Evolutionary conservation across 2,797 vertebrate genomes (phyloP), one percentile per base, ranked within the genome.

Genomic region (Percopsis omiscomaycus): DNA sequence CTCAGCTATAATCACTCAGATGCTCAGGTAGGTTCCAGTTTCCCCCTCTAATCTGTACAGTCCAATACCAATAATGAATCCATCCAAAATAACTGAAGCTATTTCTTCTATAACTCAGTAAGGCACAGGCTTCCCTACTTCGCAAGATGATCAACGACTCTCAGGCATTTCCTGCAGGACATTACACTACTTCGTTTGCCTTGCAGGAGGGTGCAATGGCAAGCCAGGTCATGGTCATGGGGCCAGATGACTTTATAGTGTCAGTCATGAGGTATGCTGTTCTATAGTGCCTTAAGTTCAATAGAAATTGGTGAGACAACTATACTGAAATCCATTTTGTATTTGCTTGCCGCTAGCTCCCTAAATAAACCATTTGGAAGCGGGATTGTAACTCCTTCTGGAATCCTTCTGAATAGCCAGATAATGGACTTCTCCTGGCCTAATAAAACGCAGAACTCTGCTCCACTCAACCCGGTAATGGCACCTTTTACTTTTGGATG

Each of bases 291-390:
- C 32, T 44, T 49, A 8, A 5, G n/a, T 15, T 55, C 10, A 48
- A 2, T 56, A 11, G 32, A 11, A 0, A 50, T 53, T 44, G 12
- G 51, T 42, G 3, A 0, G 50, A 55, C 63, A 45, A 0, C 1
- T 16, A 11, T 13, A 15, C 14, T 27, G 16, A 14, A 60, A 45
- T 55, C 52, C 27, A 13, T 9, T 46, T 42, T 8, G 2, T 49
- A 3, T 49, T 68, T 71, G 48, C 28, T 13, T 73, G 0, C 69
- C 75, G 51, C 64, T 78, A 99, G 98, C 89, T 99, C 98, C 44
- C 80, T 99, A 67, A 99, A 98, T 87, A 95, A 90, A 78, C 96
- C 96, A 1, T 99, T 99, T 75, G 98, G 98, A 72, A 99, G 98
- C 45, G 89, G 94, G 59, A 96, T 99, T 65, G 86, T 99, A 79